These are phyloP conservation scores for Linepithema humile DNA, from an alignment of 1,140 invertebrate genomes.

Conservation along the genomic window DNA sequence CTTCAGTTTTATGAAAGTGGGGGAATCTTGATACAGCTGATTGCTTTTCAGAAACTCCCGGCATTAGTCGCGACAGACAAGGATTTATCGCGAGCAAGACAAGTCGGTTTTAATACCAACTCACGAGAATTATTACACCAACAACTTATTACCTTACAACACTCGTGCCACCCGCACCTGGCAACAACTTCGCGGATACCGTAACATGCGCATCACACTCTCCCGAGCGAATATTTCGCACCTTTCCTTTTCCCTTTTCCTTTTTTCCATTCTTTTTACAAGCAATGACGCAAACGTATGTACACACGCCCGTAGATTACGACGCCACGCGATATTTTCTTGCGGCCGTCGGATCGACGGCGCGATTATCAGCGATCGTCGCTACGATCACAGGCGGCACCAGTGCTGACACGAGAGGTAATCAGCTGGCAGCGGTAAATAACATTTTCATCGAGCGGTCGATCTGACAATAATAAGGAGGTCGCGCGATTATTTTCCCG, in stretches of 20 bases:
- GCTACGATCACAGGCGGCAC: neutral
- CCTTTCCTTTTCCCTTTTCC: neutral
- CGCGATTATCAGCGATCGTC: conserved; percentile 37
- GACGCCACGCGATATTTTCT: neutral
- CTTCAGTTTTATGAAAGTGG: conserved; percentile 33
- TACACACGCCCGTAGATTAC: neutral
- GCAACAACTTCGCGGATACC: conserved; percentile 17
- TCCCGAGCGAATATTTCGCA: neutral
- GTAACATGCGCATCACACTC: neutral
- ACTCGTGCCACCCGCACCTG: conserved; percentile 26
- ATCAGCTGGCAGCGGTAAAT: conserved; percentile 34
- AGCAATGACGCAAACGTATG: neutral
- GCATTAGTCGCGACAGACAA: conserved; percentile 38
- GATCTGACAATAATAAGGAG: conserved; percentile 62
- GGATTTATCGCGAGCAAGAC: conserved; percentile 36
- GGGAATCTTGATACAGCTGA: conserved; percentile 46
- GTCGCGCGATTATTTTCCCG: conserved; percentile 51
- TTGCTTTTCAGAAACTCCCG: conserved; percentile 45
- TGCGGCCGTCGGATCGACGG: conserved; percentile 4
- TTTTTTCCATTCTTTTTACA: neutral
- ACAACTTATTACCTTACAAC: conserved; percentile 44
- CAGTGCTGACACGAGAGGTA: conserved; percentile 35
- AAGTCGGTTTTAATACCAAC: conserved; percentile 43
- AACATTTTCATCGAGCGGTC: conserved; percentile 56
- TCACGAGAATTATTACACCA: conserved; percentile 48